Evolutionary conservation across 2,888 invertebrate genomes (phyloP).

Genomic region (Therioaphis trifolii): DNA sequence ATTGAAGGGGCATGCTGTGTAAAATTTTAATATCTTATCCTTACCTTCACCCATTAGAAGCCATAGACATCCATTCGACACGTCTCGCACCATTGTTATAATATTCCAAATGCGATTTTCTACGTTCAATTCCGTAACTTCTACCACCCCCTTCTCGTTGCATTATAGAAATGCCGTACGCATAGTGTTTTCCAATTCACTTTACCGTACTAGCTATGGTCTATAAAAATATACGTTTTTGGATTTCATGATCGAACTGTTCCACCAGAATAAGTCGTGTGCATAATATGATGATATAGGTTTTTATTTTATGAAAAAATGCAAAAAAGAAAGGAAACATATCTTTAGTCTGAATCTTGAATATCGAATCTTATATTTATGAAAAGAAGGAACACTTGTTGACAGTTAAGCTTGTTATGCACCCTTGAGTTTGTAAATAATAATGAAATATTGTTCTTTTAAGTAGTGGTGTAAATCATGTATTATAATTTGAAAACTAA

Average conservation of each 20-base stretch:
- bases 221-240: constrained; percentile 45
- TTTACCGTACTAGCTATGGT: background rate
- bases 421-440: background rate
- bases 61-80: constrained; percentile 50
- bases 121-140: constrained; percentile 44
- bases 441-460: constrained; percentile 1
- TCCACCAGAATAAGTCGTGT: constrained; percentile 26
- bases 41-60: constrained; percentile 30
- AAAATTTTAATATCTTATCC: constrained; percentile 55
- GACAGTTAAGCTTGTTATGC: background rate
- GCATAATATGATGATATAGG: constrained; percentile 3
- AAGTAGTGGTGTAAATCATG: background rate
- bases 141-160: background rate
- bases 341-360: background rate
- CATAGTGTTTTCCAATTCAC: constrained; percentile 57
- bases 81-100: constrained; percentile 49
- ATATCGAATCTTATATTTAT: background rate
- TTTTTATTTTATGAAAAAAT: constrained; percentile 29
- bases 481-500: too few relatives aligned
- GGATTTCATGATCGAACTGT: constrained; percentile 30
- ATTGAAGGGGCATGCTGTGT: constrained; percentile 33
- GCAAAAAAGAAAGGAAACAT: background rate
- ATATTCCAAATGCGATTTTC: constrained; percentile 55
- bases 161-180: constrained; percentile 3
- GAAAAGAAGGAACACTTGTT: constrained; percentile 38